These are phyloP conservation scores for Solenopsis fugax DNA, from an alignment of 1,140 invertebrate species.

Conservation along the genomic window DNA sequence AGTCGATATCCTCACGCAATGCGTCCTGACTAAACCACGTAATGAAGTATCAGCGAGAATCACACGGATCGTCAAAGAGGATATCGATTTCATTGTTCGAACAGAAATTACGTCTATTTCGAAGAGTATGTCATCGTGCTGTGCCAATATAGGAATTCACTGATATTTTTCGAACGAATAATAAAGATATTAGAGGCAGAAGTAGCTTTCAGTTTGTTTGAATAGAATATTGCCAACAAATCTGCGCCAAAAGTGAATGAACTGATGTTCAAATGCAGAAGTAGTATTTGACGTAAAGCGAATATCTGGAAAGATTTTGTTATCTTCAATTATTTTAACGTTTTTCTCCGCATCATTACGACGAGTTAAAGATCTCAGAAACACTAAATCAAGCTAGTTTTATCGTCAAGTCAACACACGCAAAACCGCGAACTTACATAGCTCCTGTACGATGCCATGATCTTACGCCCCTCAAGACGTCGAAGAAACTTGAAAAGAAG, in stretches of 20 bases:
- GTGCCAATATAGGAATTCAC: neutral
- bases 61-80: neutral
- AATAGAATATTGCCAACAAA: slow-evolving; percentile 9
- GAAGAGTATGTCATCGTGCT: neutral
- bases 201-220: neutral
- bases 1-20: neutral
- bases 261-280: neutral
- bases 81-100: slow-evolving; percentile 34
- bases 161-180: neutral
- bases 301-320: neutral
- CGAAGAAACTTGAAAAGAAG: slow-evolving; percentile 34
- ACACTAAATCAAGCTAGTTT: neutral
- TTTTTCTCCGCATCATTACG: neutral
- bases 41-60: slow-evolving; percentile 28
- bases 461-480: slow-evolving; percentile 25
- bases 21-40: slow-evolving; percentile 15
- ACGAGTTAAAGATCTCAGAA: neutral
- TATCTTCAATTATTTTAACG: slow-evolving; percentile 22
- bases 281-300: neutral
- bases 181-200: slow-evolving; percentile 9
- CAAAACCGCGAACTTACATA: slow-evolving; percentile 82
- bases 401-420: neutral
- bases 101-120: slow-evolving; percentile 18
- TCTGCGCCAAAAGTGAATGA: neutral
- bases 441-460: slow-evolving; percentile 84